phyloP scores from a whole-genome alignment of 2,113 vertebrate species.

The Nanorana parkeri region DNA sequence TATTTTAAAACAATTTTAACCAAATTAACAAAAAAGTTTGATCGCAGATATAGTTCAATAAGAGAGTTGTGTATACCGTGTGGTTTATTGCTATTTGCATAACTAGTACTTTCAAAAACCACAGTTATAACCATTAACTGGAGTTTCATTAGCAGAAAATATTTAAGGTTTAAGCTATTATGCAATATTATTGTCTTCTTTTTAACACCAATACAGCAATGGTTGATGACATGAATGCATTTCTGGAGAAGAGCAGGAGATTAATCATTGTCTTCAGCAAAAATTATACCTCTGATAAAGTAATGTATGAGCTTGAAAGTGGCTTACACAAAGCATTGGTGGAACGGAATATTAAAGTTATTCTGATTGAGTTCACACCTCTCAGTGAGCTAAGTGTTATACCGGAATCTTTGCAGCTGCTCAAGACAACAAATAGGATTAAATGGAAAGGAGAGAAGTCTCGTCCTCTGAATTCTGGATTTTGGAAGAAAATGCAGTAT shows the following conservation, averaged over 20 bases:
- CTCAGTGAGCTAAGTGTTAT: conserved; percentile 60
- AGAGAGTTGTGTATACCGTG: too few relatives aligned
- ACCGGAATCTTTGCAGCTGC: conserved; percentile 78
- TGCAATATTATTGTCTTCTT: too few relatives aligned
- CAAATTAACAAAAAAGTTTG: too few relatives aligned
- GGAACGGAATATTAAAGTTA: conserved; percentile 81
- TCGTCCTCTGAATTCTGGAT: conserved; percentile 72
- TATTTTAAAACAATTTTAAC: too few relatives aligned
- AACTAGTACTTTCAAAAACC: too few relatives aligned
- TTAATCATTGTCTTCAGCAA: conserved; percentile 82
- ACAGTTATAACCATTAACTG: too few relatives aligned
- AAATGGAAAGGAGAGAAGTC: conserved; percentile 80
- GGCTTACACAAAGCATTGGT: conserved; percentile 86
- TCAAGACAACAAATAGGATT: conserved; percentile 74
- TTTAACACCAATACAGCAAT: conserved; percentile 66
- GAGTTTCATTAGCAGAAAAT: too few relatives aligned
- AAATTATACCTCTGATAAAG: conserved; percentile 67
- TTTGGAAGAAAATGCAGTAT: conserved; percentile 89
- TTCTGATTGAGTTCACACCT: conserved; percentile 80
- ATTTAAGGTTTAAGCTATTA: too few relatives aligned
- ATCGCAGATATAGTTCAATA: too few relatives aligned
- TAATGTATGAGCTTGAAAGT: conserved; percentile 77
- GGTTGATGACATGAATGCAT: conserved; percentile 79
- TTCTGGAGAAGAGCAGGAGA: conserved; percentile 81
- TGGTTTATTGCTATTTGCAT: too few relatives aligned